These are phyloP conservation scores for Limnothrissa miodon DNA, from an alignment of 2,113 vertebrate species.

Conservation along the genomic window DNA sequence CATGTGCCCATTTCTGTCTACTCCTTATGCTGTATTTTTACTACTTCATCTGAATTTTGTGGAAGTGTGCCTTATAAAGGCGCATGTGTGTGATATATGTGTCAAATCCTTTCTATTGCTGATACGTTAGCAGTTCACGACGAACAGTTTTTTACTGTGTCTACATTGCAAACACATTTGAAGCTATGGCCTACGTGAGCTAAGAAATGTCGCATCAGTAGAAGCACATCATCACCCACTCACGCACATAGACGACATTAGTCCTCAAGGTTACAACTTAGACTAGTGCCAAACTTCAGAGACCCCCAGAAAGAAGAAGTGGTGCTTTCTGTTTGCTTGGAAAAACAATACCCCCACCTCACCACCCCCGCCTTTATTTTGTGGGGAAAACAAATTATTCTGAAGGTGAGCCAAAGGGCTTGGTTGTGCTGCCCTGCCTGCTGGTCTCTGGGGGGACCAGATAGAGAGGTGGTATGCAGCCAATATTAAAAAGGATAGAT, in stretches of 20 bases:
- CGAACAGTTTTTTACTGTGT: neutral
- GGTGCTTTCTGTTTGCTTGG: conserved; percentile 34
- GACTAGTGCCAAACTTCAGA: neutral
- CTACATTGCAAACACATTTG: neutral
- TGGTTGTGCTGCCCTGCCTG: neutral
- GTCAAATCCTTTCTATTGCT: too few species aligned
- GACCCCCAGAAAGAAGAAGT: neutral
- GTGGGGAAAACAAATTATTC: conserved; percentile 29
- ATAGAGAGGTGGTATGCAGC: conserved; percentile 48
- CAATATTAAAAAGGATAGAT: conserved; percentile 54
- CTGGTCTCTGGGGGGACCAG: conserved; percentile 42
- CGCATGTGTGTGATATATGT: too few species aligned
- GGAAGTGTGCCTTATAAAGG: too few species aligned
- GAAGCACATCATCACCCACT: neutral
- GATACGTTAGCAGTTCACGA: too few species aligned
- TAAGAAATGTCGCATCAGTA: neutral
- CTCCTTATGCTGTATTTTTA: too few species aligned
- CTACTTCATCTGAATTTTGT: too few species aligned
- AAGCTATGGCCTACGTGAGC: neutral
- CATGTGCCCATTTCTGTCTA: neutral
- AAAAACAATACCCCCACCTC: conserved; percentile 15
- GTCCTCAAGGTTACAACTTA: neutral
- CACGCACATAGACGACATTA: neutral
- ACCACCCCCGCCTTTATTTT: conserved; percentile 1
- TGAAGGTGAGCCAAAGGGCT: conserved; percentile 52